These are phyloP conservation scores for Uloborus diversus DNA, from an alignment of 1,140 invertebrate genomes.

Conservation along the genomic window DNA sequence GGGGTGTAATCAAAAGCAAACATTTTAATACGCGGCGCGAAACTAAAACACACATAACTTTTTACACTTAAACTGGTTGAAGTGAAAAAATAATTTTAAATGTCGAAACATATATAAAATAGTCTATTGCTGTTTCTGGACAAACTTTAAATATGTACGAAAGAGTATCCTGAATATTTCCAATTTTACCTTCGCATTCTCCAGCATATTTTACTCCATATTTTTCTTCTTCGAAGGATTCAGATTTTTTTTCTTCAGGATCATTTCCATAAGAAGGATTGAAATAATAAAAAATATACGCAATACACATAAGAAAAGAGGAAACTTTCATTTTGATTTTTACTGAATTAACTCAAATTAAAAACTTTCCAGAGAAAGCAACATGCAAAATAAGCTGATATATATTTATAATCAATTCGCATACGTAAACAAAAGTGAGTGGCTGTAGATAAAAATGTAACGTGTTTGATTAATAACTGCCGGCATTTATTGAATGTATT, in stretches of 20 bases:
- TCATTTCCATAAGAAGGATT: background rate
- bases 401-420: too few relatives aligned
- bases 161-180: background rate
- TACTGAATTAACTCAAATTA: background rate
- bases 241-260: slow-evolving; percentile 10
- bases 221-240: slow-evolving; percentile 58
- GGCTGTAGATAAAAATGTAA: slow-evolving; percentile 36
- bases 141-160: too few relatives aligned
- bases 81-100: background rate
- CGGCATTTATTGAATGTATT: too few relatives aligned
- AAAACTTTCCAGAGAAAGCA: background rate
- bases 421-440: slow-evolving; percentile 12
- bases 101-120: background rate
- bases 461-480: too few relatives aligned
- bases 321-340: background rate
- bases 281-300: background rate
- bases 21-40: too few relatives aligned
- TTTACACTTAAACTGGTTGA: background rate
- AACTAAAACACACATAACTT: background rate
- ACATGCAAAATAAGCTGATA: background rate
- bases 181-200: slow-evolving; percentile 59
- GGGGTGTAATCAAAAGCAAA: too few relatives aligned
- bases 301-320: background rate
- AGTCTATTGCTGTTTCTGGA: background rate
- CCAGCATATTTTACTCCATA: slow-evolving; percentile 62